Conservation (phyloP, 2,113 vertebrate genomes). For the Psammodynastes pulverulentus region DNA sequence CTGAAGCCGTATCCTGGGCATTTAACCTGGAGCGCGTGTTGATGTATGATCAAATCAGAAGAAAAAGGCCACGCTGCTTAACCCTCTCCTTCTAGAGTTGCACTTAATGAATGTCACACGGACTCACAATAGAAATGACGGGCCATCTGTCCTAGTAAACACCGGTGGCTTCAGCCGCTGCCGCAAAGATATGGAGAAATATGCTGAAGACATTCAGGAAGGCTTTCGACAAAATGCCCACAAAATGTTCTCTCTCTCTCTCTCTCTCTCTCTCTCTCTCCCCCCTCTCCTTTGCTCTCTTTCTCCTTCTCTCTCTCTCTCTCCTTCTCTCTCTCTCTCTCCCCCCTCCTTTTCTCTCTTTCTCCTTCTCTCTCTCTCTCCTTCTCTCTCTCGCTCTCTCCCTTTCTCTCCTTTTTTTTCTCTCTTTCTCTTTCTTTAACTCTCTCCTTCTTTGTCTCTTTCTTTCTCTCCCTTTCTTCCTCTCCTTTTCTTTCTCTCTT, state of each 20-base stretch:
- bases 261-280: neutral
- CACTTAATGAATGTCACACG: constrained; percentile 72
- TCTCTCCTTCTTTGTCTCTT: too few species aligned
- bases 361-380: too few species aligned
- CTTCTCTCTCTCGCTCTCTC: too few species aligned
- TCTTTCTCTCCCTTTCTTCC: too few species aligned
- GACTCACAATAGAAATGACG: constrained; percentile 70
- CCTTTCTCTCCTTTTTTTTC: too few species aligned
- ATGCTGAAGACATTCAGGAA: constrained; percentile 65
- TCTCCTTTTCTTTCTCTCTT: too few species aligned
- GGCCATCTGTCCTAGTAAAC: constrained; percentile 62
- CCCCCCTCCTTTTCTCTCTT: too few species aligned
- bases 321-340: too few species aligned
- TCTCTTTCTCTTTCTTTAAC: too few species aligned
- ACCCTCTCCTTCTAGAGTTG: constrained; percentile 66
- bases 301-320: too few species aligned
- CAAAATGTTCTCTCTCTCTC: neutral
- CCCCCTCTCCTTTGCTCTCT: too few species aligned
- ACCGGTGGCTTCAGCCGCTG: constrained; percentile 36
- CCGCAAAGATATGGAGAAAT: constrained; percentile 66
- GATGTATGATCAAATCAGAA: constrained; percentile 57
- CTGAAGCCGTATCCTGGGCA: constrained; percentile 51
- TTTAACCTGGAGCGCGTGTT: constrained; percentile 51
- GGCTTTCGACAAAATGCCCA: constrained; percentile 40
- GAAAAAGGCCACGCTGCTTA: constrained; percentile 62